These are phyloP conservation scores for Plectrocnemia conspersa DNA, from an alignment of 1,140 invertebrate genomes.

Conservation along the genomic window DNA sequence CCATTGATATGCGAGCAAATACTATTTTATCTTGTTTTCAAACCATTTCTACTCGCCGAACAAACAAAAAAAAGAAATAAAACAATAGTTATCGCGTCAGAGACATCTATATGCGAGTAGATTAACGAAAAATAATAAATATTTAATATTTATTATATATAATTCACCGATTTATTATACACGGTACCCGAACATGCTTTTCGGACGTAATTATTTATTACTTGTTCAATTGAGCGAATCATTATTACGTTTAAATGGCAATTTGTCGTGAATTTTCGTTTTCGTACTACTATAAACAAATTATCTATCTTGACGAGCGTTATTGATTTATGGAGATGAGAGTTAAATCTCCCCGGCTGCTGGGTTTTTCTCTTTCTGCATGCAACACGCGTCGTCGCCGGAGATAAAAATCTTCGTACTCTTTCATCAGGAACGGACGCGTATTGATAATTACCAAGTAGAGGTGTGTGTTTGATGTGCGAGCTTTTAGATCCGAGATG, in stretches of 20 bases:
- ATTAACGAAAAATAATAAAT: not conserved
- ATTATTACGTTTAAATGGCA: not conserved
- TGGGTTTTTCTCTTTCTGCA: too few species aligned
- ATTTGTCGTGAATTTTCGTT: slow-evolving; percentile 1
- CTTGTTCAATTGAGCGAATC: slow-evolving; percentile 18
- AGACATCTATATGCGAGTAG: slow-evolving; percentile 16
- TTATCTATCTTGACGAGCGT: not conserved
- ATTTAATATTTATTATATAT: too few species aligned
- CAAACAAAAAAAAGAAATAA: too few species aligned
- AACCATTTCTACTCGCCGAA: slow-evolving; percentile 8
- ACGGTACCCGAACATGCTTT: slow-evolving; percentile 8
- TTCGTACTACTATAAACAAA: slow-evolving; percentile 11
- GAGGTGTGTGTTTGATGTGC: too few species aligned
- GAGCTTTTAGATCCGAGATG: too few species aligned
- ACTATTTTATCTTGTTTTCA: not conserved
- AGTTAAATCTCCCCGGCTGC: too few species aligned
- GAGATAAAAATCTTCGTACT: too few species aligned
- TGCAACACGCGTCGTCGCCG: too few species aligned
- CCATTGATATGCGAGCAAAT: too few species aligned
- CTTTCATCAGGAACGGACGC: too few species aligned
- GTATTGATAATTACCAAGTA: too few species aligned
- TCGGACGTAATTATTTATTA: slow-evolving; percentile 20
- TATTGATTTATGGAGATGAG: slow-evolving; percentile 9
- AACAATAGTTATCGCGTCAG: not conserved
- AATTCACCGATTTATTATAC: slow-evolving; percentile 17